Base-by-base conservation (phyloP, 2,888 invertebrate species). In the Hesperia comma region DNA sequence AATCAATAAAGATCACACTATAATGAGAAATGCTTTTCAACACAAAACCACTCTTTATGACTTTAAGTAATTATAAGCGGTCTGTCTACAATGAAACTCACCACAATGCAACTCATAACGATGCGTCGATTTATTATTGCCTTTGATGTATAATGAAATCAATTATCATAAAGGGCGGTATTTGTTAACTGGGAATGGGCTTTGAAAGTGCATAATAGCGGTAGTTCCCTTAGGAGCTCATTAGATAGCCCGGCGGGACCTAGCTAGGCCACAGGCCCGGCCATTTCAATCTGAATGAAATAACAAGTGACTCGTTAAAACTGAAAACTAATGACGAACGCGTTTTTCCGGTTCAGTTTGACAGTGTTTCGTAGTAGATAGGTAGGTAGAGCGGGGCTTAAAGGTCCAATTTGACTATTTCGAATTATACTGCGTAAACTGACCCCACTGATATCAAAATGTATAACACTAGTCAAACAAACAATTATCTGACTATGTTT, bases 161-260 rank as follows among this genome's bases (percentile, higher is more conserved):
- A 68, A 58, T 63, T 63, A 60, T 46, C 46, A 32, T 61, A 57
- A 62, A 68, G 32, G 51, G 26, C 19, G 53, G 58, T 64, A 58
- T 64, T 64, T 64, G 58, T 66, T 56, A 68, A 70, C 69, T 66
- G 61, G 71, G 68, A 70, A 68, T 68, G 67, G 64, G 61, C 68
- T 70, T 56, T 58, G 61, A 71, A 71, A 69, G 69, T 70, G 79
- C 76, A 77, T 77, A 78, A 66, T 66, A 32, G 70, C 78, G 73
- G 74, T 69, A 68, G 72, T 69, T 75, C 85, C 79, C 80, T 63
- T 51, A 80, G 80, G 84, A 83, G 72, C 83, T 85, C 84, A 84
- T 85, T 86, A 85, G 80, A 79, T 80, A 79, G 79, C 77, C 80
- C 77, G 77, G 72, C 72, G 74, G 69, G 72, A 73, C 68, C 64